phyloP scores from a whole-genome alignment of 2,113 vertebrate species.

The Microtus richardsoni region DNA sequence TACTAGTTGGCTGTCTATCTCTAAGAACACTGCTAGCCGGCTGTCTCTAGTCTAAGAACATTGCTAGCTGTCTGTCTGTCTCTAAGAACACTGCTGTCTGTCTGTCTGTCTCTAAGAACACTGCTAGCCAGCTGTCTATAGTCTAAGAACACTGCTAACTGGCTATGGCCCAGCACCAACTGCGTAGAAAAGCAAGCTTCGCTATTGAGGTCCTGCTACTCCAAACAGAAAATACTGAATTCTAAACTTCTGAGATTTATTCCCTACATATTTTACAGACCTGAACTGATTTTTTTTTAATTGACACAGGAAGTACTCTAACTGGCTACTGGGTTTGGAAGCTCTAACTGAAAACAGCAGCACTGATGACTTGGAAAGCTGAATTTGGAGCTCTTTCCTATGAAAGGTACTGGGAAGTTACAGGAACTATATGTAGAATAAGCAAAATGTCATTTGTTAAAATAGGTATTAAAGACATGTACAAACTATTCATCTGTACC shows the following conservation, averaged over 20 bases:
- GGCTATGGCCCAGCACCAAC: background rate
- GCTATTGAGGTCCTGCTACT: background rate
- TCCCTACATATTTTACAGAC: slow-evolving; percentile 20
- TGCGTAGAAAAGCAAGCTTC: slow-evolving; percentile 26
- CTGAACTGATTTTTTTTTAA: background rate
- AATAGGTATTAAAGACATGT: slow-evolving; percentile 47
- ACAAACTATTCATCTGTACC: slow-evolving; percentile 25
- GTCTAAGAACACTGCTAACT: slow-evolving; percentile 28
- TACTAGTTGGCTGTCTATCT: background rate
- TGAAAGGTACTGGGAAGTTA: slow-evolving; percentile 55
- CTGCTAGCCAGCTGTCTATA: background rate
- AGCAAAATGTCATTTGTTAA: slow-evolving; percentile 26
- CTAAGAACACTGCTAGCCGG: slow-evolving; percentile 10
- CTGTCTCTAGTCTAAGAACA: background rate
- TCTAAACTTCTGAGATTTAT: slow-evolving; percentile 28
- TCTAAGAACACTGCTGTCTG: slow-evolving; percentile 27
- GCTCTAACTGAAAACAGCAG: slow-evolving; percentile 33
- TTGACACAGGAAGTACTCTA: slow-evolving; percentile 31
- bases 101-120: background rate
- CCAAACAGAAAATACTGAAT: slow-evolving; percentile 17
- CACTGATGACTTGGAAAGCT: slow-evolving; percentile 1
- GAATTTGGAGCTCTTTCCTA: slow-evolving; percentile 54
- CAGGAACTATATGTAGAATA: slow-evolving; percentile 46
- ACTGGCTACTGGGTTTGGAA: slow-evolving; percentile 11
- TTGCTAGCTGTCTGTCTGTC: background rate